Evolutionary conservation across 1,140 invertebrate species (phyloP).

Genomic region (Samia ricini): DNA sequence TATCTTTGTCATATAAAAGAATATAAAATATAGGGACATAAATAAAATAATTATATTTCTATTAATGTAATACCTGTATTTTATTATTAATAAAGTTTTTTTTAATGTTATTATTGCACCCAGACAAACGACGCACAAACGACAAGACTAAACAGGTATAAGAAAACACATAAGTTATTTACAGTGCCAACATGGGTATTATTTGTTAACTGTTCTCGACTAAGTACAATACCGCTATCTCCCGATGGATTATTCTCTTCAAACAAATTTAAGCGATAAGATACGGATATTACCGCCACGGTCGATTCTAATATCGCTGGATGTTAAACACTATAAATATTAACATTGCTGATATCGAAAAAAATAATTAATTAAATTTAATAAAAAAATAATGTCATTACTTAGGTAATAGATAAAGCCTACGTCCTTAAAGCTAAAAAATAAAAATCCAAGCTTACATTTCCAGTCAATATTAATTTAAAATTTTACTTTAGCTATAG

Average conservation of each 20-base stretch:
- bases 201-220: slow-evolving; percentile 10
- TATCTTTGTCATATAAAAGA: too few relatives aligned
- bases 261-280: slow-evolving; percentile 61
- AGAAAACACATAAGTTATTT: slow-evolving; percentile 3
- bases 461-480: too few relatives aligned
- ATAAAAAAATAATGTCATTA: neutral
- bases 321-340: slow-evolving; percentile 11
- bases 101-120: too few relatives aligned
- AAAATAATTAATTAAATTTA: neutral
- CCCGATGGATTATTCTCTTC: slow-evolving; percentile 43
- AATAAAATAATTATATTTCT: too few relatives aligned
- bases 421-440: too few relatives aligned
- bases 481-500: too few relatives aligned
- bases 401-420: neutral
- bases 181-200: slow-evolving; percentile 6
- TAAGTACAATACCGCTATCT: slow-evolving; percentile 31
- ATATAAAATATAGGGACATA: too few relatives aligned
- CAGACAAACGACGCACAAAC: too few relatives aligned
- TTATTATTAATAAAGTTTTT: too few relatives aligned
- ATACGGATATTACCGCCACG: slow-evolving; percentile 25
- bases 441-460: too few relatives aligned
- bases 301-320: slow-evolving; percentile 17
- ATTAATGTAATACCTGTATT: too few relatives aligned
- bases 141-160: neutral
- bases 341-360: neutral